Evolutionary conservation across 2,113 vertebrate species (phyloP).

Genomic region (Plectropomus leopardus): DNA sequence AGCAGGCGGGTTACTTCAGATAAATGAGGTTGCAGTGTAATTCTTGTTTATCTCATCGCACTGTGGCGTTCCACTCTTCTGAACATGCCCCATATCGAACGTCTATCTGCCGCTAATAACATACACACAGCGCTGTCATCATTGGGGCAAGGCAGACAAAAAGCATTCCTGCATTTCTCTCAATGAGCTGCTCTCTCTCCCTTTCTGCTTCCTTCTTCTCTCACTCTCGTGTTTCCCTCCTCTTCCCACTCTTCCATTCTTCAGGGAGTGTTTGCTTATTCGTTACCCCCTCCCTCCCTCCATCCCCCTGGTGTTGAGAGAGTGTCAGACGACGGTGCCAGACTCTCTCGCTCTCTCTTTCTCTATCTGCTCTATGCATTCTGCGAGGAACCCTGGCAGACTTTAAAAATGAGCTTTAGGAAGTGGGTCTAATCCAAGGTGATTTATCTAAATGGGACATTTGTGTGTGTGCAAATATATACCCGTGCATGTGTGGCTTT

Average conservation of each 20-base stretch:
- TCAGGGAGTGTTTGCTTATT: constrained; percentile 64
- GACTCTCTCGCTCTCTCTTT: constrained; percentile 29
- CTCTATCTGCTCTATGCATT: constrained; percentile 59
- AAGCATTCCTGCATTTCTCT: constrained; percentile 64
- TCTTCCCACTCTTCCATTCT: constrained; percentile 54
- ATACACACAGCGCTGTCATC: constrained; percentile 47
- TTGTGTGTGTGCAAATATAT: constrained; percentile 21
- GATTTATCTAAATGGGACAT: constrained; percentile 76
- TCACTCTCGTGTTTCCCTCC: constrained; percentile 34
- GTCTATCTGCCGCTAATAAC: constrained; percentile 59
- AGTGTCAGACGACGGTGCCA: constrained; percentile 62
- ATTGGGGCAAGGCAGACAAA: constrained; percentile 30
- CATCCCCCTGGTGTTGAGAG: constrained; percentile 56
- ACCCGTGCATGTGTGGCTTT: constrained; percentile 18
- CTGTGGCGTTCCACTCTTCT: constrained; percentile 28
- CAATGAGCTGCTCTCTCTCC: constrained; percentile 31
- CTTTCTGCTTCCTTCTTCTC: constrained; percentile 10
- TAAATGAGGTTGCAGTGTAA: constrained; percentile 50
- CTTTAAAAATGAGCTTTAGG: constrained; percentile 77
- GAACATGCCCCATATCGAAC: constrained; percentile 51
- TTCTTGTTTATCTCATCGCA: constrained; percentile 57
- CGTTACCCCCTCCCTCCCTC: constrained; percentile 42
- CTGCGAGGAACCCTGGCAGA: constrained; percentile 62
- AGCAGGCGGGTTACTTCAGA: constrained; percentile 46
- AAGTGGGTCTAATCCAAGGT: constrained; percentile 80